A percentile compares a stretch with the other conserved stretches of the same genome.
phyloP scores from a whole-genome alignment of 2,797 vertebrate genomes.

The Pseudomugil gertrudae region DNA sequence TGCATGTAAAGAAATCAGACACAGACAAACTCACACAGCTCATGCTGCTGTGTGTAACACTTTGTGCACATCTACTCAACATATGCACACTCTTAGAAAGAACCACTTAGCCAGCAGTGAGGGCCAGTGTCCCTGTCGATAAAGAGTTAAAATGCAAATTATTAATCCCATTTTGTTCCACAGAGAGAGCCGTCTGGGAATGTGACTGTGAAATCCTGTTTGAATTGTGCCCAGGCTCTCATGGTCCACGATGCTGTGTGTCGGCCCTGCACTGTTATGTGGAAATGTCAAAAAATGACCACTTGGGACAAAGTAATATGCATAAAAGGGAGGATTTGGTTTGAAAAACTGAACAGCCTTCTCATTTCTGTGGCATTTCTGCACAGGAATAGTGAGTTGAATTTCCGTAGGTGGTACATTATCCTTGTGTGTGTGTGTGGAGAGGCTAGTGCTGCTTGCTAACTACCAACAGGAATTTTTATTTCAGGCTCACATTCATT shows the following conservation, averaged over 20 bases:
- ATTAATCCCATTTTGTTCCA: conserved; percentile 73
- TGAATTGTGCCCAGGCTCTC: conserved; percentile 60
- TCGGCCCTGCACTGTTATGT: conserved; percentile 25
- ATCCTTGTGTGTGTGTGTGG: conserved; percentile 33
- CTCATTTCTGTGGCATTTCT: conserved; percentile 6
- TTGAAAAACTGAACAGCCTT: not conserved
- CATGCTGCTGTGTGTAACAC: not conserved
- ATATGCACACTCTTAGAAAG: conserved; percentile 46
- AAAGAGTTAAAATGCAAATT: conserved; percentile 77
- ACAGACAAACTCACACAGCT: conserved; percentile 15
- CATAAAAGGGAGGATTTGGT: conserved; percentile 8
- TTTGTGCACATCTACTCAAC: conserved; percentile 28
- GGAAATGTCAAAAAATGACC: conserved; percentile 51
- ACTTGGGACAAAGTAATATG: conserved; percentile 8
- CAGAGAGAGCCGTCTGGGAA: conserved; percentile 57
- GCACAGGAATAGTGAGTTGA: conserved; percentile 7
- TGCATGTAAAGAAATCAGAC: conserved; percentile 51
- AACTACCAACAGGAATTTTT: conserved; percentile 32
- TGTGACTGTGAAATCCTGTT: conserved; percentile 72
- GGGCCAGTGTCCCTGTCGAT: conserved; percentile 46
- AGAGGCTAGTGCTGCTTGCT: conserved; percentile 22
- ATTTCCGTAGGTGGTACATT: conserved; percentile 19
- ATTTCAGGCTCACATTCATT: conserved; percentile 21
- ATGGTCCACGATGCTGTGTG: conserved; percentile 45
- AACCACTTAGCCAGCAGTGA: conserved; percentile 46